phyloP scores from a whole-genome alignment of 1,140 invertebrate genomes.

The Acromyrmex heyeri region DNA sequence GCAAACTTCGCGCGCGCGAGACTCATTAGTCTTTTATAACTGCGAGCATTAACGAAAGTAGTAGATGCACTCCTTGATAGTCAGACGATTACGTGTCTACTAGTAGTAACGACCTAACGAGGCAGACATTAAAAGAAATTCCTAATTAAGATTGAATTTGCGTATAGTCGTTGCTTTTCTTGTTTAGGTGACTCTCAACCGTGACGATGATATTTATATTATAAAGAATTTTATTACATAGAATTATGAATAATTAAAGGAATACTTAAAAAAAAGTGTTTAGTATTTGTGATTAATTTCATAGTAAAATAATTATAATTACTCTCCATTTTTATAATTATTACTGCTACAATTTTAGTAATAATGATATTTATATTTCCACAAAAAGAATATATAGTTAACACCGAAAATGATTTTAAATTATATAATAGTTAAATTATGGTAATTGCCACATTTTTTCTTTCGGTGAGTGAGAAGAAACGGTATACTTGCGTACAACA shows the following conservation, averaged over 20 bases:
- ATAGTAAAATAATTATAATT: too few relatives aligned
- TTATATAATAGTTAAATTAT: too few relatives aligned
- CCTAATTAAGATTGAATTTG: neutral
- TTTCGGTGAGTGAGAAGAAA: neutral
- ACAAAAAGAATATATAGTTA: too few relatives aligned
- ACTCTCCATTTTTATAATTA: too few relatives aligned
- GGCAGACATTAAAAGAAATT: conserved; percentile 41
- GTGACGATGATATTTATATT: conserved; percentile 12
- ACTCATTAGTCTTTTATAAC: conserved; percentile 61
- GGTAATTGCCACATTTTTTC: too few relatives aligned
- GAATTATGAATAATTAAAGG: neutral
- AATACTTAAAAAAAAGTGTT: too few relatives aligned
- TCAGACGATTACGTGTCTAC: conserved; percentile 38
- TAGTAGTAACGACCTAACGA: conserved; percentile 11
- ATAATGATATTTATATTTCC: too few relatives aligned
- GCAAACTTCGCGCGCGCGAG: conserved; percentile 43
- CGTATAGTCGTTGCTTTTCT: neutral
- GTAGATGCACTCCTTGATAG: conserved; percentile 49
- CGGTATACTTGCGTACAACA: neutral
- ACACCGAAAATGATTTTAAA: too few relatives aligned
- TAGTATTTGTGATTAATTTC: too few relatives aligned
- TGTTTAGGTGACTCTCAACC: neutral
- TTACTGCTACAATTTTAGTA: too few relatives aligned
- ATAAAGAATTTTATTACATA: neutral
- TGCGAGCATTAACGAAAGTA: conserved; percentile 45